These are phyloP conservation scores for Euspilapteryx auroguttella DNA, from an alignment of 2,888 invertebrate species.

Conservation along the genomic window DNA sequence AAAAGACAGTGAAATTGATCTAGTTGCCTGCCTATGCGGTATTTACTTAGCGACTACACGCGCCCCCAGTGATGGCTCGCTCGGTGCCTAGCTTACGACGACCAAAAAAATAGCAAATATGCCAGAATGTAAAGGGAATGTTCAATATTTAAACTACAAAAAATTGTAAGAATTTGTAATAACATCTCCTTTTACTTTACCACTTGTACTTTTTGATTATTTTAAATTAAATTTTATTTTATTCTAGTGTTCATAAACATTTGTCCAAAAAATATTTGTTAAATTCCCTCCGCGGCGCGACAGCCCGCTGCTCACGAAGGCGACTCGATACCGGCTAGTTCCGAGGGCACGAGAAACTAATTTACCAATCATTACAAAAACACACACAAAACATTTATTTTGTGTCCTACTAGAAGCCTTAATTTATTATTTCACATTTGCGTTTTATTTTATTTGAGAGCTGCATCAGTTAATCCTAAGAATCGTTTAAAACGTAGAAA, in stretches of 20 bases:
- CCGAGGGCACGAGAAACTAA: not conserved
- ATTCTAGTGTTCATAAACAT: not conserved
- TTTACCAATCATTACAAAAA: not conserved
- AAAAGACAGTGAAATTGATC: constrained; percentile 9
- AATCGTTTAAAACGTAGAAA: too few species aligned
- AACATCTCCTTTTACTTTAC: not conserved
- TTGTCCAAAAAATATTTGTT: not conserved
- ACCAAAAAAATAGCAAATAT: not conserved
- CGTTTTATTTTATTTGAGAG: constrained; percentile 22
- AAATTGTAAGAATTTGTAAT: not conserved
- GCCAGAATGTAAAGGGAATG: not conserved
- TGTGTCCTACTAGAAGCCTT: constrained; percentile 6
- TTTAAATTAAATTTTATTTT: not conserved
- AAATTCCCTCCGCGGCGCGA: not conserved
- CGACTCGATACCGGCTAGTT: not conserved
- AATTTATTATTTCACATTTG: constrained; percentile 3
- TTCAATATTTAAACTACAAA: constrained; percentile 1
- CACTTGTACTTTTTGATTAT: too few species aligned
- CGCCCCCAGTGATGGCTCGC: too few species aligned
- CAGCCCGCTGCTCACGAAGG: not conserved
- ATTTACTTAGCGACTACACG: constrained; percentile 1
- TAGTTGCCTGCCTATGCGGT: constrained; percentile 1
- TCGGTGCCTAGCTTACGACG: not conserved
- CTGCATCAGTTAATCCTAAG: constrained; percentile 37
- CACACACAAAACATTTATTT: too few species aligned